Percentiles rank a stretch among this genome's conserved stretches.
phyloP scores from a whole-genome alignment of 2,797 vertebrate genomes.

The Botia almorhae region DNA sequence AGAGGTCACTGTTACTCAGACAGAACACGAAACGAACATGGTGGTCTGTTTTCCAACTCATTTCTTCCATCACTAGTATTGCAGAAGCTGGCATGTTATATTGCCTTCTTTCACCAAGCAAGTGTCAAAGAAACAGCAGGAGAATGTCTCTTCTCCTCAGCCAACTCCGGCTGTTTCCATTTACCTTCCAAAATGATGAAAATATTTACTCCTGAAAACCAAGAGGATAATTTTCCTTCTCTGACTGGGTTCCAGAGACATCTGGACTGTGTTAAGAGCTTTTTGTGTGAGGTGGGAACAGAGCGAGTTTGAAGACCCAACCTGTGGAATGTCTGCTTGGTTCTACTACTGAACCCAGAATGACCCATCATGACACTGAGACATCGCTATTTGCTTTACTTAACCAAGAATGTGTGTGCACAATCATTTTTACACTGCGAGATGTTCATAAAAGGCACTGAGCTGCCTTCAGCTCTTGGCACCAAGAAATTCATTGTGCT shows the following conservation, averaged over 20 bases:
- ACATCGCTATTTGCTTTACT: conserved; percentile 46
- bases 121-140: conserved; percentile 58
- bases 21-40: conserved; percentile 52
- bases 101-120: conserved; percentile 51
- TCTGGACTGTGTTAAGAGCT: conserved; percentile 78
- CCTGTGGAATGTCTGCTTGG: conserved; percentile 49
- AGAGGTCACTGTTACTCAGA: conserved; percentile 30
- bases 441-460: conserved; percentile 36
- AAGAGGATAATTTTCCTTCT: conserved; percentile 79
- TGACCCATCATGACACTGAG: conserved; percentile 40
- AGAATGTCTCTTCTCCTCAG: conserved; percentile 54
- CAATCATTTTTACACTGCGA: conserved; percentile 18
- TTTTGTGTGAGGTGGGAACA: conserved; percentile 59
- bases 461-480: background rate
- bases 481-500: background rate
- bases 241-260: conserved; percentile 74
- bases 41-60: conserved; percentile 70
- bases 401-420: conserved; percentile 14
- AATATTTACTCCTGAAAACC: conserved; percentile 79
- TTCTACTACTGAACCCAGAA: conserved; percentile 46
- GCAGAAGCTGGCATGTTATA: conserved; percentile 59
- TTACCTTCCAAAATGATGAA: conserved; percentile 75
- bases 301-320: conserved; percentile 51
- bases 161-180: conserved; percentile 70
- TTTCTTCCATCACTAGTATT: conserved; percentile 64